phyloP scores from a whole-genome alignment of 2,888 invertebrate species.

The Melipona beecheii region DNA sequence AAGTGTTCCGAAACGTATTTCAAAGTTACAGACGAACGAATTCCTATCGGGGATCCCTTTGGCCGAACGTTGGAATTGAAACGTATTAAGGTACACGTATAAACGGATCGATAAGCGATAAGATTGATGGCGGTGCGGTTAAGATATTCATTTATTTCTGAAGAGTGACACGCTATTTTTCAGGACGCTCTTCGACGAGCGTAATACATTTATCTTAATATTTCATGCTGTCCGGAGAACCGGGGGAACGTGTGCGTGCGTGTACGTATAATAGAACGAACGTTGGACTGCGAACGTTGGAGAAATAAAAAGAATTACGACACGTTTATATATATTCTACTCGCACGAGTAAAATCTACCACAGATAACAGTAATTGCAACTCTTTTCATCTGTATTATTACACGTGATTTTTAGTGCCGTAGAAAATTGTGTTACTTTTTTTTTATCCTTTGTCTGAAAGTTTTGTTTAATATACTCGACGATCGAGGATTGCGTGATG shows the following conservation, averaged over 20 bases:
- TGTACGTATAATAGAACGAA: constrained; percentile 22
- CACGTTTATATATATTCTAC: neutral
- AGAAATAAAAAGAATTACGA: constrained; percentile 8
- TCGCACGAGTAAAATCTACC: neutral
- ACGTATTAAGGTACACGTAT: constrained; percentile 51
- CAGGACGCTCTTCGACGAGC: constrained; percentile 42
- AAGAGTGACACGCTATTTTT: constrained; percentile 65
- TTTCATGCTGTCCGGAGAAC: constrained; percentile 41
- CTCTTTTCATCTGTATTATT: neutral
- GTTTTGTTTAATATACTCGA: neutral
- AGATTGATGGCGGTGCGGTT: constrained; percentile 60
- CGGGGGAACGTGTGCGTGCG: neutral
- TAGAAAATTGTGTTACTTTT: neutral
- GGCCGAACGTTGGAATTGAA: constrained; percentile 34
- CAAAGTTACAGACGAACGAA: neutral
- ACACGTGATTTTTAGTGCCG: neutral
- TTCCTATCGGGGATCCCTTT: constrained; percentile 19
- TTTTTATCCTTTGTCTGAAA: neutral
- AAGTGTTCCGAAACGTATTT: neutral
- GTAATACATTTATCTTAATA: constrained; percentile 66
- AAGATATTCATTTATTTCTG: constrained; percentile 68
- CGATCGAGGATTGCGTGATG: neutral
- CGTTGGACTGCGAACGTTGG: neutral
- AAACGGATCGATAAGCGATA: constrained; percentile 60
- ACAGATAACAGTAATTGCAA: neutral